Evolutionary conservation across 2,888 invertebrate genomes (phyloP).

Genomic region (Epistrophe grossulariae): DNA sequence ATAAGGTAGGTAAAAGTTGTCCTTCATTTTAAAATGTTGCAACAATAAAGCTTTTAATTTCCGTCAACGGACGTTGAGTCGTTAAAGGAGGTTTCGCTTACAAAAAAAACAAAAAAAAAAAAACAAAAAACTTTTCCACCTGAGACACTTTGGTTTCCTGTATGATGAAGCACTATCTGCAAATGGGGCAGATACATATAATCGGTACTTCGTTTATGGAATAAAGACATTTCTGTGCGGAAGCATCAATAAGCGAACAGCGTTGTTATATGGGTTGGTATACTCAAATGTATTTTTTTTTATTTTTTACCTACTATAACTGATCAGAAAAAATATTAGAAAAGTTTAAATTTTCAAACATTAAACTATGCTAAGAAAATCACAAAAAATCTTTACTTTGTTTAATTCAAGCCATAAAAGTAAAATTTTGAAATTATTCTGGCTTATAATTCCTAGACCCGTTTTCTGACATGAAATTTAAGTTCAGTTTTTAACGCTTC

Average conservation of each 20-base stretch:
- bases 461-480: no score
- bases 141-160: constrained; percentile 9
- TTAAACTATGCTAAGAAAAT: no score
- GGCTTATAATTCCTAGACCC: no score
- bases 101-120: no score
- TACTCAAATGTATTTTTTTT: not conserved
- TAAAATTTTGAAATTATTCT: no score
- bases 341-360: no score
- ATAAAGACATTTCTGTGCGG: not conserved
- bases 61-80: not conserved
- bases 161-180: not conserved
- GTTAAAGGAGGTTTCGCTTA: not conserved
- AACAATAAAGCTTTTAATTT: constrained; percentile 23
- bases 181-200: constrained; percentile 9
- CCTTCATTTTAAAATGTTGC: constrained; percentile 72
- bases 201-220: not conserved
- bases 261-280: not conserved
- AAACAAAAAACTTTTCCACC: not conserved
- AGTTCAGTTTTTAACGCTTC: no score
- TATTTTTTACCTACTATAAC: not conserved
- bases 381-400: no score
- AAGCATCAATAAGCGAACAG: not conserved
- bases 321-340: no score
- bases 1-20: not conserved
- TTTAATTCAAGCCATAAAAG: no score